These are phyloP conservation scores for Drosophila ogumai DNA, from an alignment of 1,140 invertebrate species.

Conservation along the genomic window DNA sequence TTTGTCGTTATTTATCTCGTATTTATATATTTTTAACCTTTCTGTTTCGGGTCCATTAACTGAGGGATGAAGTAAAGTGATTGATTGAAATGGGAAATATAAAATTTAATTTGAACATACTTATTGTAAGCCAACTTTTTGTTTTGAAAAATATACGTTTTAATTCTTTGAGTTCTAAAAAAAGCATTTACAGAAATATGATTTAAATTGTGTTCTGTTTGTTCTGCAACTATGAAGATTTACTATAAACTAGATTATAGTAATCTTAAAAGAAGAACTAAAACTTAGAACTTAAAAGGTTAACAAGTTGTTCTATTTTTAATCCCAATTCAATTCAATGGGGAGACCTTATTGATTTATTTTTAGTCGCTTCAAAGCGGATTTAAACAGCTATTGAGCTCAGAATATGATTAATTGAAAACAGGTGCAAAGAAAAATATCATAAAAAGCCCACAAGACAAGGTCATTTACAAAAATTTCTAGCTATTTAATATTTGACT, in stretches of 20 bases:
- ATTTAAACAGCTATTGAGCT: not conserved
- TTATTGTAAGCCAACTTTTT: no score
- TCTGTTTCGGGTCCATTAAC: constrained; percentile 8
- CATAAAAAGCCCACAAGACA: not conserved
- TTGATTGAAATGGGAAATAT: no score
- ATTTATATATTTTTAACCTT: constrained; percentile 27
- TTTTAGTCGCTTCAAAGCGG: not conserved
- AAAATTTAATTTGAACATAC: not conserved
- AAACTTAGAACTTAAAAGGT: no score
- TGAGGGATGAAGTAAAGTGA: not conserved
- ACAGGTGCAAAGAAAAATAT: not conserved
- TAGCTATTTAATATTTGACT: not conserved
- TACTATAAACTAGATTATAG: no score
- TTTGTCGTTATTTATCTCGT: constrained; percentile 46
- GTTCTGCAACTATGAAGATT: no score
- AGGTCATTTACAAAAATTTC: not conserved
- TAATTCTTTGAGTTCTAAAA: no score
- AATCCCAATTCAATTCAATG: not conserved
- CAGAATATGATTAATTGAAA: constrained; percentile 1
- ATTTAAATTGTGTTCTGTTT: no score
- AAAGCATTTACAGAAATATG: no score
- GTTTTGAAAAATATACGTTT: no score
- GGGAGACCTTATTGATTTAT: not conserved
- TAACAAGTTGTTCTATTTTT: not conserved
- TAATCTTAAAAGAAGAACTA: no score